Base-by-base conservation (phyloP, 2,888 invertebrate species). In the Baccha elongata region DNA sequence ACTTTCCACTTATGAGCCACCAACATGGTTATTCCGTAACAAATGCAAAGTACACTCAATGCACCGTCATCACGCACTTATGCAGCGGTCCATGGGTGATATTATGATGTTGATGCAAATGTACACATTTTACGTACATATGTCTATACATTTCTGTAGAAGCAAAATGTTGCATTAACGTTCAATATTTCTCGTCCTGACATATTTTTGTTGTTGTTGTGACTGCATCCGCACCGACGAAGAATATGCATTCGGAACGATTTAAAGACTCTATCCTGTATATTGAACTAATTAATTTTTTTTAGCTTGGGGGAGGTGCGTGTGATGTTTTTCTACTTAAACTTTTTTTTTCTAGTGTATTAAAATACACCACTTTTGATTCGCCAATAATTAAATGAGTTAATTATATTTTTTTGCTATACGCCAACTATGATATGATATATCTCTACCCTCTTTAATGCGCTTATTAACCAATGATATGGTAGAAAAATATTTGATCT, bases 51-150 rank as follows among this genome's bases (percentile, higher is more conserved):
- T 65, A 58, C 58, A 40, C 46, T 60, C 32, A 42, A 3, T 58
- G 58, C 40, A 23, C 29, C 62, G 7, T 64, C 67, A 83, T 76
- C 83, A 83, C 83, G 83, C 83, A 83, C 83, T 78, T 68, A 58
- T 78, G 23, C 64, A 64, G 44, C 40, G 37, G 37, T 78, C 35
- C 72, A 83, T 83, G 68, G 44, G n/a, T n/a, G n/a, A n/a, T 72
- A 83, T 75, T 76, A 83, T 83, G 72, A 72, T 67, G 48, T 74
- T 53, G 62, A 60, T 55, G 71, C 64, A 40, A 48, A 19, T 17
- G 2, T n/a, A 32, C 29, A 21, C 19, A 19, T 3, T 50, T 5
- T 15, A 40, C 8, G 15, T 13, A 53, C 21, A 53, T 15, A 58
- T 15, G 21, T 40, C 23, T 35, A 10, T 10, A 10, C 13, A 15